Conservation (phyloP, 2,888 invertebrate genomes). For the Andrena minutula region DNA sequence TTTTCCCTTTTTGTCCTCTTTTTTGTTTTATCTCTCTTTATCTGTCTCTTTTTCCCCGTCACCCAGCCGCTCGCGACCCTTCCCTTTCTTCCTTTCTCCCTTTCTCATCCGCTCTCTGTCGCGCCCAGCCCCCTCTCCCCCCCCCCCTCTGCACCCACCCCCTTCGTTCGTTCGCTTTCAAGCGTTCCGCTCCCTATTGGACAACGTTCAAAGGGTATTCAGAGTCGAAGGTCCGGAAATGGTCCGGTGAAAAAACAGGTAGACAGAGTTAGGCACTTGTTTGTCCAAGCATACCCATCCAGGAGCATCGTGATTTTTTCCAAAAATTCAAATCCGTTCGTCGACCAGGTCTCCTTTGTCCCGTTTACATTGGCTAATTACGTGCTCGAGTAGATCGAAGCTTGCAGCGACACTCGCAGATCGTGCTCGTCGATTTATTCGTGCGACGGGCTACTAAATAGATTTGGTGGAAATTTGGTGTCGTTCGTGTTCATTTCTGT, state of each 20-base stretch:
- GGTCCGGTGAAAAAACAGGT: conserved; percentile 62
- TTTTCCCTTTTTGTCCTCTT: conserved; percentile 47
- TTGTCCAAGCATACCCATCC: conserved; percentile 54
- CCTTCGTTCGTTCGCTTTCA: conserved; percentile 60
- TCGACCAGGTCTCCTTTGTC: conserved; percentile 20
- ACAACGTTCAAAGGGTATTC: conserved; percentile 74
- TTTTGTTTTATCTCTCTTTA: conserved; percentile 60
- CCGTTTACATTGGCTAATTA: conserved; percentile 18
- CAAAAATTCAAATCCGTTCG: conserved; percentile 42
- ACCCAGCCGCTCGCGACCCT: conserved; percentile 11
- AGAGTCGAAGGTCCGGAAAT: conserved; percentile 72
- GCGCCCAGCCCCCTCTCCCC: not conserved
- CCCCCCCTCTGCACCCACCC: conserved; percentile 41
- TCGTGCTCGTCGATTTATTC: not conserved
- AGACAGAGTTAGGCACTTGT: conserved; percentile 67
- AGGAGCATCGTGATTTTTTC: conserved; percentile 49
- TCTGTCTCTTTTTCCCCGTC: conserved; percentile 29
- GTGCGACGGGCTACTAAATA: too few species aligned
- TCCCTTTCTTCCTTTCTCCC: conserved; percentile 21
- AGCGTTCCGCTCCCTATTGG: conserved; percentile 64
- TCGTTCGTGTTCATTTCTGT: not conserved
- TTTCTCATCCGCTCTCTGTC: conserved; percentile 20
- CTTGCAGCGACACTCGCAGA: not conserved
- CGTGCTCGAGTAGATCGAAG: not conserved
- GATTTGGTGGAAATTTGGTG: not conserved